Base-by-base conservation (phyloP, 2,797 vertebrate genomes). In the Huso huso region DNA sequence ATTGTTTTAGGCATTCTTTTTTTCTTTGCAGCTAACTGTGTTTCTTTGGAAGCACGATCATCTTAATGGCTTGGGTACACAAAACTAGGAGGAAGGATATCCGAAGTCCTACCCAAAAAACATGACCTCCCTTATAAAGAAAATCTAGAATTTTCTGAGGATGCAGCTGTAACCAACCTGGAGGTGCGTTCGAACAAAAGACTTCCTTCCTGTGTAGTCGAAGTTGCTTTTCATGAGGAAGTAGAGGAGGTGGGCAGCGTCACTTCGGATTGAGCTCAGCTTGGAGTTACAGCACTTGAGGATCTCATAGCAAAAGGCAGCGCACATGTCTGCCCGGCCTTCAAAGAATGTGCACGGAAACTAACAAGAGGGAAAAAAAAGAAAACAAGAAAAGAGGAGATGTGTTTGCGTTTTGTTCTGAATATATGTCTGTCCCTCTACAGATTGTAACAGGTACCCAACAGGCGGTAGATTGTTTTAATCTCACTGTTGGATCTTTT, bases 201-300 rank as follows among this genome's bases (percentile, higher is more conserved):
- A 98, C 76, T 86, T 96, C 80, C 95, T 95, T 3, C 93, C 93
- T 0, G 93, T 97, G 84, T 95, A 97, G 80, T 99, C 96, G 1
- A 98, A 98, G 85, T 99, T 99, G 82, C 95, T 97, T 75, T 94
- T 93, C 97, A 99, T 99, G 74, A 99, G 88, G 79, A 98, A 96
- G 80, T 99, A 99, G 37, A 99, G 93, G 9, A 99, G 91, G 66
- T 96, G 93, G 0, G 96, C 97, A 1, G 95, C 93, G n/a, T 98
- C 94, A 0, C 84, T 92, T 53, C 96, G 88, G 79, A 96, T 96
- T 58, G 92, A 93, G 85, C 96, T 95, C 75, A 99, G 87, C 77
- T 98, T 99, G 79, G 95, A 97, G 82, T 96, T 97, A 53, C 97
- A 99, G 79, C 92, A 95, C 78, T 98, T 99, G 59, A 99, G 91